Percentiles rank a stretch among this genome's conserved stretches.
Evolutionary conservation across 2,113 vertebrate species (phyloP).

Genomic region (Aldabrachelys gigantea): DNA sequence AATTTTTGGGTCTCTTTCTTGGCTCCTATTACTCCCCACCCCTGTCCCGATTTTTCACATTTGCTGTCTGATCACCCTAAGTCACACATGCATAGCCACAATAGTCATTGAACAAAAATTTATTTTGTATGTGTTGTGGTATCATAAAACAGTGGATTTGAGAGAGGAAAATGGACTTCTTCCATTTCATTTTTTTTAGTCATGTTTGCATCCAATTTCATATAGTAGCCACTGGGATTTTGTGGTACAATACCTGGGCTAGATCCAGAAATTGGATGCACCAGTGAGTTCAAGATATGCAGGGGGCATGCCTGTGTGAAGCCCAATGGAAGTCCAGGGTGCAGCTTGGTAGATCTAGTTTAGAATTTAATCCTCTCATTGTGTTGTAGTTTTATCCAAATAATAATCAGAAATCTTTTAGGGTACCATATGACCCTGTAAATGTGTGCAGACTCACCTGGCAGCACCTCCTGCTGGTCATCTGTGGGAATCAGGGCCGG

Average conservation of each 20-base stretch:
- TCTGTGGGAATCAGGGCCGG: too few relatives aligned
- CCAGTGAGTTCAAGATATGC: too few relatives aligned
- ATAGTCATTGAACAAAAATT: neutral
- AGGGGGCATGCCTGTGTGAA: neutral
- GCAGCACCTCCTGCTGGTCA: too few relatives aligned
- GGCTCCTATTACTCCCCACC: too few relatives aligned
- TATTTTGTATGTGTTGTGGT: neutral
- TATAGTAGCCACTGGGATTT: neutral
- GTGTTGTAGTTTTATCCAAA: neutral
- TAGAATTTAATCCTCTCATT: neutral
- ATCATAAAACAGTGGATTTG: neutral
- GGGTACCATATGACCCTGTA: too few relatives aligned
- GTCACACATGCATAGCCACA: neutral
- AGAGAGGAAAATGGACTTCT: neutral
- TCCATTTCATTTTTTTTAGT: neutral
- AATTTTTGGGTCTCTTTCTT: too few relatives aligned
- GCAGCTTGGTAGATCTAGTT: neutral
- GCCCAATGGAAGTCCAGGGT: neutral
- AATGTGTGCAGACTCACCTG: too few relatives aligned
- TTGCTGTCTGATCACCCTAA: neutral
- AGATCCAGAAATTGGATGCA: too few relatives aligned
- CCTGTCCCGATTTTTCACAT: too few relatives aligned
- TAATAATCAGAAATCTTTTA: neutral
- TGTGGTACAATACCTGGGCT: too few relatives aligned
- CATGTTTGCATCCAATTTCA: neutral